These are phyloP conservation scores for Mastacembelus armatus DNA, from an alignment of 2,797 vertebrate species.

Conservation along the genomic window DNA sequence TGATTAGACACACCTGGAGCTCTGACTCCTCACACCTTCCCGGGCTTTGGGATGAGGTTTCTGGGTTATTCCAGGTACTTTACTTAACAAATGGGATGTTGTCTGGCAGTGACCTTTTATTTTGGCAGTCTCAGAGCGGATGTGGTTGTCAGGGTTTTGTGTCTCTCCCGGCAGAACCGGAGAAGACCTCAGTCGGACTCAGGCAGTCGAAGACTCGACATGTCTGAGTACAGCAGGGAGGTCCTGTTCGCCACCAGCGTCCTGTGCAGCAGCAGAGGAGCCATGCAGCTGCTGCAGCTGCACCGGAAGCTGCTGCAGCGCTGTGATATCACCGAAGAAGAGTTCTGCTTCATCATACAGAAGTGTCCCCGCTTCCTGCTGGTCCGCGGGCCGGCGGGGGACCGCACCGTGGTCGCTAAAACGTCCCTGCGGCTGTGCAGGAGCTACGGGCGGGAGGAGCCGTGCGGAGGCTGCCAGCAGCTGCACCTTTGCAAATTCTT, in stretches of 20 bases:
- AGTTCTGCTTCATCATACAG: conserved; percentile 65
- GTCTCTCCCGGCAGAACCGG: neutral
- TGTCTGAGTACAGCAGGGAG: conserved; percentile 46
- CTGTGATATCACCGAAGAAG: conserved; percentile 52
- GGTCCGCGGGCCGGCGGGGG: conserved; percentile 31
- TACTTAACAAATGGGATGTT: no score
- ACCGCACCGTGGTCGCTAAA: conserved; percentile 68
- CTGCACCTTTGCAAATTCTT: conserved; percentile 90
- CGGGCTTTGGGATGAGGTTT: no score
- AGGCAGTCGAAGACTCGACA: neutral
- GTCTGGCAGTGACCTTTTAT: no score
- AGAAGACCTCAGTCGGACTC: neutral
- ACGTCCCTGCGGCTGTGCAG: conserved; percentile 84
- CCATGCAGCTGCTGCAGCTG: conserved; percentile 66
- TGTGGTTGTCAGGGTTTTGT: accelerated
- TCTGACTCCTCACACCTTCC: no score
- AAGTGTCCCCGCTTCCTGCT: conserved; percentile 71
- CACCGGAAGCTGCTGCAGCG: conserved; percentile 58
- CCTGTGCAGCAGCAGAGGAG: conserved; percentile 68
- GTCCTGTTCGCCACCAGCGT: conserved; percentile 71
- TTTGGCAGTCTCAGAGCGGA: conserved; percentile 10
- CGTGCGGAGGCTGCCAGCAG: conserved; percentile 75
- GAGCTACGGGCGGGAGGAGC: conserved; percentile 63
- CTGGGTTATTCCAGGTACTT: no score
- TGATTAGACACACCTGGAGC: no score